Conservation (phyloP, 1,140 invertebrate genomes). For the Zaprionus kolodkinae region DNA sequence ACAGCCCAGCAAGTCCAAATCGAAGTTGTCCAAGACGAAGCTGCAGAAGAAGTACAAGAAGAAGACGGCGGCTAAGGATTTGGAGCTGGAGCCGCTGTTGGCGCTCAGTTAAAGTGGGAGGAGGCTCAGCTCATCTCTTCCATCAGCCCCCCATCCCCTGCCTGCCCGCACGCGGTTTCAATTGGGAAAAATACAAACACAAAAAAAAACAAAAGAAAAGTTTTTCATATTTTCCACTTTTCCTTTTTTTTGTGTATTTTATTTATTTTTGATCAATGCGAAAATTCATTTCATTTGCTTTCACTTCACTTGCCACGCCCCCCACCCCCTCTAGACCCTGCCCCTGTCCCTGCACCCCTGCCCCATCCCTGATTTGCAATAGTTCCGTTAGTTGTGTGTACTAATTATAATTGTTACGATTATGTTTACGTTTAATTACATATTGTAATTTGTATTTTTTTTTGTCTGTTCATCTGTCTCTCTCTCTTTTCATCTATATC, state of each 20-base stretch:
- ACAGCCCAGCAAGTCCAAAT: slow-evolving; percentile 86
- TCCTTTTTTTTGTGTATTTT: slow-evolving; percentile 24
- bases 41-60: slow-evolving; percentile 87
- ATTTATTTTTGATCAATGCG: slow-evolving; percentile 33
- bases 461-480: slow-evolving; percentile 33
- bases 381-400: slow-evolving; percentile 52
- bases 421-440: slow-evolving; percentile 34
- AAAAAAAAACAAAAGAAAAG: neutral
- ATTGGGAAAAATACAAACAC: neutral
- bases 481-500: slow-evolving; percentile 1
- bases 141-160: neutral
- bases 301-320: neutral
- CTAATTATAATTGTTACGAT: slow-evolving; percentile 49
- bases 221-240: slow-evolving; percentile 13
- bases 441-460: slow-evolving; percentile 32
- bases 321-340: neutral
- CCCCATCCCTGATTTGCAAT: slow-evolving; percentile 16
- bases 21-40: slow-evolving; percentile 88
- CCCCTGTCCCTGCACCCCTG: neutral
- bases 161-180: no score
- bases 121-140: neutral
- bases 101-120: slow-evolving; percentile 86
- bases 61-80: slow-evolving; percentile 84
- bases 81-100: slow-evolving; percentile 87
- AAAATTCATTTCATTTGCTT: slow-evolving; percentile 17